phyloP scores from a whole-genome alignment of 1,140 invertebrate genomes.

The Magallana gigas region DNA sequence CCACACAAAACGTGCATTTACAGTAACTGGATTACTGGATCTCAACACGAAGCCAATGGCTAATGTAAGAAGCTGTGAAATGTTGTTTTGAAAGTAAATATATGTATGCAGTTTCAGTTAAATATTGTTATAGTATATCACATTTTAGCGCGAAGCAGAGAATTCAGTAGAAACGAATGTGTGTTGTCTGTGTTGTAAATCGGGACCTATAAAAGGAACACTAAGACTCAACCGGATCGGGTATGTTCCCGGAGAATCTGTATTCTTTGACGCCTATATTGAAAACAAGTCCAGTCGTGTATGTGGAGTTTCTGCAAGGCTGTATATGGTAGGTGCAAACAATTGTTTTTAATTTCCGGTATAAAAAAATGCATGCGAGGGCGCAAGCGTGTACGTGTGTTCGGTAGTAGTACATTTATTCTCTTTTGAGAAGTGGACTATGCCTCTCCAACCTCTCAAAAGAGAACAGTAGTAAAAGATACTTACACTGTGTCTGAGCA shows the following conservation, averaged over 20 bases:
- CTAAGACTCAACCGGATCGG: slow-evolving; percentile 61
- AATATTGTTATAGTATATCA: neutral
- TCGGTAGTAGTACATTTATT: no score
- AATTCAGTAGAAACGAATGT: slow-evolving; percentile 40
- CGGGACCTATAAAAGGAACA: slow-evolving; percentile 66
- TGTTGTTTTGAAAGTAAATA: neutral
- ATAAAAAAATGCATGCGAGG: no score
- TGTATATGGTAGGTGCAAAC: slow-evolving; percentile 54
- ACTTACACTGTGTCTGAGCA: no score
- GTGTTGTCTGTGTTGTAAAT: slow-evolving; percentile 71
- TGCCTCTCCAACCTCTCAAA: no score
- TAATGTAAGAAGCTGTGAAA: slow-evolving; percentile 22
- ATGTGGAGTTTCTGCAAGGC: slow-evolving; percentile 45
- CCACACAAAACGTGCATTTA: slow-evolving; percentile 62
- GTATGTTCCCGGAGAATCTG: slow-evolving; percentile 67
- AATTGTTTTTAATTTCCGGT: no score
- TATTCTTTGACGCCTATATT: slow-evolving; percentile 62
- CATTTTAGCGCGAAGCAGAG: neutral
- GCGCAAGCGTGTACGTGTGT: no score
- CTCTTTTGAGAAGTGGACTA: no score
- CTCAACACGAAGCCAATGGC: slow-evolving; percentile 60
- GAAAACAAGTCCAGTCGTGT: slow-evolving; percentile 59
- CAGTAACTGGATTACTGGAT: slow-evolving; percentile 67
- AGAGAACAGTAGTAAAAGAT: no score
- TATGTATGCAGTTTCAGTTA: no score